These are phyloP conservation scores for Callospermophilus lateralis DNA, from an alignment of 2,113 vertebrate genomes.

Conservation along the genomic window DNA sequence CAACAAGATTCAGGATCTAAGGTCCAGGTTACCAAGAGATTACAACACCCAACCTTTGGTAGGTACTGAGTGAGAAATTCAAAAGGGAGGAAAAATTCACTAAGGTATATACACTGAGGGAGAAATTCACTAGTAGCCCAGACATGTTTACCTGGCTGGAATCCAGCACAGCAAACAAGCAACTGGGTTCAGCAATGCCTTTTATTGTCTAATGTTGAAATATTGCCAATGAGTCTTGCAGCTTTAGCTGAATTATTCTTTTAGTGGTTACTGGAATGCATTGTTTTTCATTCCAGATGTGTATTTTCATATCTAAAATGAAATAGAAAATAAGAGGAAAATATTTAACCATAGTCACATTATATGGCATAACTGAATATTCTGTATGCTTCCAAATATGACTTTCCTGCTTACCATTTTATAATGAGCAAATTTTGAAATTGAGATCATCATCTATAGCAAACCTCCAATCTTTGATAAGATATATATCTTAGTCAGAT, in stretches of 20 bases:
- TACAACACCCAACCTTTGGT: background rate
- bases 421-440: constrained; percentile 55
- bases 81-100: too few species aligned
- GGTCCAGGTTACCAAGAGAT: constrained; percentile 20
- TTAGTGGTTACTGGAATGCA: background rate
- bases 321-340: constrained; percentile 50
- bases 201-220: constrained; percentile 50
- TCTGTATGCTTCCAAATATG: background rate
- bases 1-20: constrained; percentile 19
- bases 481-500: constrained; percentile 24
- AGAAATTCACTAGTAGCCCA: constrained; percentile 25
- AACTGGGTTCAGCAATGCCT: background rate
- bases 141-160: background rate
- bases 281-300: background rate
- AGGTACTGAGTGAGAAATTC: background rate
- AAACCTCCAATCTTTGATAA: constrained; percentile 6
- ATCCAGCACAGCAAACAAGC: constrained; percentile 35
- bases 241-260: background rate
- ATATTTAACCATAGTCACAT: background rate
- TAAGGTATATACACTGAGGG: too few species aligned
- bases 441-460: constrained; percentile 41
- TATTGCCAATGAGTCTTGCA: background rate
- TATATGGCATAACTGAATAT: background rate
- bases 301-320: constrained; percentile 44
- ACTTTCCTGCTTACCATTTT: constrained; percentile 14